Evolutionary conservation across 2,113 vertebrate genomes (phyloP).

Genomic region (Lamprologus sp.): DNA sequence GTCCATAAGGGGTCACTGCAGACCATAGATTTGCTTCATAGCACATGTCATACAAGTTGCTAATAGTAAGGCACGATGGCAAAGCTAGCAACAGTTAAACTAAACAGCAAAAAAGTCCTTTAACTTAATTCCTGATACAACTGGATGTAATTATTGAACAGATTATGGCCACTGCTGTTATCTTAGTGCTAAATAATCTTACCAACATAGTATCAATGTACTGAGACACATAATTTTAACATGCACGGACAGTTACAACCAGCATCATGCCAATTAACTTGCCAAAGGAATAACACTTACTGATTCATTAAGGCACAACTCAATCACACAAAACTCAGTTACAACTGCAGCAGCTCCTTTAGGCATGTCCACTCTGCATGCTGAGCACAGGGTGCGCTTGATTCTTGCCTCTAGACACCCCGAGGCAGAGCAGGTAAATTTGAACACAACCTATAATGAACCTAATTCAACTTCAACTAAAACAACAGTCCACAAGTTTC

Average conservation of each 20-base stretch:
- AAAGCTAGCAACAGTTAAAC: neutral
- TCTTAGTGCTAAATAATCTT: neutral
- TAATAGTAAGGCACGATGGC: neutral
- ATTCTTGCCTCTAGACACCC: neutral
- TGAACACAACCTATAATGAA: neutral
- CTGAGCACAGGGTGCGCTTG: neutral
- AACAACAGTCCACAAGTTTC: neutral
- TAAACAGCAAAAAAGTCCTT: neutral
- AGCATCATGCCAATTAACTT: neutral
- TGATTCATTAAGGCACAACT: neutral
- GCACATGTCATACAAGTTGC: neutral
- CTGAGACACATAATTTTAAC: neutral
- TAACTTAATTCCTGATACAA: neutral
- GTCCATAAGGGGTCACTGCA: neutral
- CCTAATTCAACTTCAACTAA: neutral
- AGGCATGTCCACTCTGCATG: neutral
- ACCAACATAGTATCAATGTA: neutral
- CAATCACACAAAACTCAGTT: neutral
- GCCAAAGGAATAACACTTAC: neutral
- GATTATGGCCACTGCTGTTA: neutral
- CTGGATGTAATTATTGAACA: neutral
- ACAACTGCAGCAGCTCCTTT: neutral
- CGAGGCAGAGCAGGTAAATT: neutral
- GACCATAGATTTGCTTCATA: neutral
- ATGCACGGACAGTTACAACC: accelerated